phyloP scores from a whole-genome alignment of 2,113 vertebrate genomes.

The Phrynocephalus versicolor region DNA sequence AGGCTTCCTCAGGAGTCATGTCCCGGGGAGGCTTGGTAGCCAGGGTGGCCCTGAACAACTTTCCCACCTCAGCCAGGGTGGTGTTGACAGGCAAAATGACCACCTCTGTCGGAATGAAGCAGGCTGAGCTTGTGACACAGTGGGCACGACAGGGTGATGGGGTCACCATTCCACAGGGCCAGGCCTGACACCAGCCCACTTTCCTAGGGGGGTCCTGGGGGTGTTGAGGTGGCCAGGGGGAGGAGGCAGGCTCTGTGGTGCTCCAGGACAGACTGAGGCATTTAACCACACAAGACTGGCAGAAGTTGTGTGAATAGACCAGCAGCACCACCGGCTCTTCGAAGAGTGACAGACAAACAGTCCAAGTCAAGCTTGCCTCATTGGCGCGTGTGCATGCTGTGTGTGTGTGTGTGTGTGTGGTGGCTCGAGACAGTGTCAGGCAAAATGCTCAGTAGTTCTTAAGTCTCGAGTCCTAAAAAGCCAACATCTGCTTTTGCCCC shows the following conservation, averaged over 20 bases:
- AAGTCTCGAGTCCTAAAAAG: neutral
- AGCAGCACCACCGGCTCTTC: constrained; percentile 71
- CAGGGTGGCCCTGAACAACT: constrained; percentile 39
- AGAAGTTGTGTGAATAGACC: constrained; percentile 73
- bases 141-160: constrained; percentile 54
- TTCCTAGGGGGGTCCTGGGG: neutral
- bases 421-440: no score
- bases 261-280: constrained; percentile 36
- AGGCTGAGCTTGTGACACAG: constrained; percentile 65
- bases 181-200: neutral
- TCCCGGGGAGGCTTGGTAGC: neutral
- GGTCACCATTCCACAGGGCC: neutral
- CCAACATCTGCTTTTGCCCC: no score
- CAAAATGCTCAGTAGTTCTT: no score
- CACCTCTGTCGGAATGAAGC: constrained; percentile 53
- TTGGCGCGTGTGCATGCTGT: constrained; percentile 1
- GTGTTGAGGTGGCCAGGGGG: constrained; percentile 27
- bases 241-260: neutral
- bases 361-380: constrained; percentile 73
- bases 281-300: constrained; percentile 62
- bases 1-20: neutral
- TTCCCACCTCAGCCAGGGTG: constrained; percentile 66
- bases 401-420: no score
- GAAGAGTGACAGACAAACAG: constrained; percentile 69
- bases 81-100: constrained; percentile 64